Evolutionary conservation across 2,797 vertebrate species (phyloP), one percentile per base, ranked within the genome.

Genomic region (Sebastes steindachneri): DNA sequence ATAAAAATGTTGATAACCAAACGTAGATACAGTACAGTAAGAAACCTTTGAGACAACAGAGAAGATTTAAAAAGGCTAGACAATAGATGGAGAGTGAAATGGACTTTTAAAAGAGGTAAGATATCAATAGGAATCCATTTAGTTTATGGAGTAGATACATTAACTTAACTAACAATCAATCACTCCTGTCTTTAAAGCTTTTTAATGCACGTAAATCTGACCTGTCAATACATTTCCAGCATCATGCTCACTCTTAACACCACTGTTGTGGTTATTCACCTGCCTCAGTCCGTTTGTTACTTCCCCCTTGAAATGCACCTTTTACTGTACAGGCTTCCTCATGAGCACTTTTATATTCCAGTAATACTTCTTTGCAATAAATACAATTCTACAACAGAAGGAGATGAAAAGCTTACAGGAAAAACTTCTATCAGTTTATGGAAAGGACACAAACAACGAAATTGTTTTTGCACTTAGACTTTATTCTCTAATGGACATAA

Each of bases 111-210:
- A 83, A 84, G 72, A 86, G 73, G 70, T 73, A 62, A 75, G 85
- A 86, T 88, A 83, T 88, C 87, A 86, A 84, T 88, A 68, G 68
- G 82, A 85, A 90, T 91, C 77, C n/a, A 62, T 88, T 92, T 88
- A 90, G 88, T 80, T 85, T 86, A 82, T 89, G 79, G 75, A 80
- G 60, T 31, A 85, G 69, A 77, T 84, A 86, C 88, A 82, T 87
- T 90, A 85, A 80, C 65, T 78, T 74, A 77, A 85, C 67, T 80
- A 80, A 83, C 77, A 87, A 88, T 90, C 80, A 88, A 84, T 83
- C 76, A 63, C 63, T 68, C 26, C 41, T 41, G 15, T 75, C 89
- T 80, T 87, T 73, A 86, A 79, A 86, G 82, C 78, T 81, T 88
- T 87, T 80, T 74, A 85, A 81, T 82, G 86, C 77, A 67, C 54